phyloP scores from a whole-genome alignment of 1,140 invertebrate species.

The Cydia pomonella region DNA sequence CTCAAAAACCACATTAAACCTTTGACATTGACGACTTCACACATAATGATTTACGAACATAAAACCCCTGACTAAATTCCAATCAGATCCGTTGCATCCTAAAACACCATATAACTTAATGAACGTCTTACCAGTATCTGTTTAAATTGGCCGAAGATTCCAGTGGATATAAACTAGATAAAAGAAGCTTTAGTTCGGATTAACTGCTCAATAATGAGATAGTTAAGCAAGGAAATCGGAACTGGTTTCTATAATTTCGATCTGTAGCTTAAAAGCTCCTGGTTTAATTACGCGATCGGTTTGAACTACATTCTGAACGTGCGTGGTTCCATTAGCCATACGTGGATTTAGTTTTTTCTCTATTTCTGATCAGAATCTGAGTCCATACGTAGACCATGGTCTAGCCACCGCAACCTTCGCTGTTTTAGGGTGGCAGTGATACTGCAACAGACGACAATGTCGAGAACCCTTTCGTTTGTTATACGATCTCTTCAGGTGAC shows the following conservation, averaged over 20 bases:
- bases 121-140: slow-evolving; percentile 20
- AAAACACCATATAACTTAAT: slow-evolving; percentile 27
- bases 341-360: slow-evolving; percentile 29
- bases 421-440: too few relatives aligned
- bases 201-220: slow-evolving; percentile 44
- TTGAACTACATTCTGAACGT: slow-evolving; percentile 45
- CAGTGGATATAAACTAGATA: slow-evolving; percentile 61
- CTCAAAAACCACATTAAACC: slow-evolving; percentile 7
- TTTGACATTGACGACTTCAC: slow-evolving; percentile 31
- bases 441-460: too few relatives aligned
- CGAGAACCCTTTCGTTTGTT: too few relatives aligned
- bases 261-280: slow-evolving; percentile 51
- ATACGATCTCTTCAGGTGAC: too few relatives aligned
- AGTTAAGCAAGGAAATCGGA: slow-evolving; percentile 47
- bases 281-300: slow-evolving; percentile 55
- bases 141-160: slow-evolving; percentile 40
- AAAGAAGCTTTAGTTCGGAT: slow-evolving; percentile 51
- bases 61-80: not conserved
- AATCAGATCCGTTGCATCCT: slow-evolving; percentile 5
- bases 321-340: slow-evolving; percentile 42
- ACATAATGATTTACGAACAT: slow-evolving; percentile 19
- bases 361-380: slow-evolving; percentile 5
- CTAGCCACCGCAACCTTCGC: too few relatives aligned
- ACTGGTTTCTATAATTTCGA: slow-evolving; percentile 55
- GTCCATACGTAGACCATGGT: too few relatives aligned